Conservation (phyloP, 2,113 vertebrate genomes). For the Progne subis region DNA sequence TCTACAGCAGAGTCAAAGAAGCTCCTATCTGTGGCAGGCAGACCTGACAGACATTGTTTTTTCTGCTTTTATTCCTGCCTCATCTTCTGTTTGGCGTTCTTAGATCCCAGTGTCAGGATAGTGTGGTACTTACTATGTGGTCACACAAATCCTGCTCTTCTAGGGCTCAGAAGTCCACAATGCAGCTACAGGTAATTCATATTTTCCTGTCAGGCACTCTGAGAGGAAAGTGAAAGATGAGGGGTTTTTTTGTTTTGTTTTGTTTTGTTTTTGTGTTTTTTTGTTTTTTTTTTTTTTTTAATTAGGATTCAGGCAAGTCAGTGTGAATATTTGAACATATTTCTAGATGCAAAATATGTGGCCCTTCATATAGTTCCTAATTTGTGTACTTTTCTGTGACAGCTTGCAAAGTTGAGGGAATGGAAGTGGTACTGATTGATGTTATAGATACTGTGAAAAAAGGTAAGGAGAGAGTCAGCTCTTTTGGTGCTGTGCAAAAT, state of each 20-base stretch:
- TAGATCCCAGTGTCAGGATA: neutral
- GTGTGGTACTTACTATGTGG: neutral
- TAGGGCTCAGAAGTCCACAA: neutral
- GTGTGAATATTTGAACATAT: neutral
- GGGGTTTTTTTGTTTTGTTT: neutral
- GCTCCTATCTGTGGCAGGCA: constrained; percentile 30
- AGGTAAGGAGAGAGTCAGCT: neutral
- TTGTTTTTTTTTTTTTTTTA: neutral
- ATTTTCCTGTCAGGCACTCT: neutral
- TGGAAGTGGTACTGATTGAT: neutral
- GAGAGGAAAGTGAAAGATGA: neutral
- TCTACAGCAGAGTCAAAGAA: neutral
- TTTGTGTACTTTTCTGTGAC: neutral
- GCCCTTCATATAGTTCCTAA: neutral
- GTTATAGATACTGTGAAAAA: neutral
- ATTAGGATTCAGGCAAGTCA: neutral
- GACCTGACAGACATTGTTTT: neutral
- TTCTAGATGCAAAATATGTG: neutral
- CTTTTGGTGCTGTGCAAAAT: neutral
- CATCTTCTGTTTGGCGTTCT: neutral
- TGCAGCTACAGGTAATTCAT: neutral
- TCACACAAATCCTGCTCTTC: neutral
- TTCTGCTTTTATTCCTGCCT: neutral
- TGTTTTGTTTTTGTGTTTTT: neutral
- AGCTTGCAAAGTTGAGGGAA: neutral